These are phyloP conservation scores for Daboia siamensis DNA, from an alignment of 2,113 vertebrate species.

Conservation along the genomic window DNA sequence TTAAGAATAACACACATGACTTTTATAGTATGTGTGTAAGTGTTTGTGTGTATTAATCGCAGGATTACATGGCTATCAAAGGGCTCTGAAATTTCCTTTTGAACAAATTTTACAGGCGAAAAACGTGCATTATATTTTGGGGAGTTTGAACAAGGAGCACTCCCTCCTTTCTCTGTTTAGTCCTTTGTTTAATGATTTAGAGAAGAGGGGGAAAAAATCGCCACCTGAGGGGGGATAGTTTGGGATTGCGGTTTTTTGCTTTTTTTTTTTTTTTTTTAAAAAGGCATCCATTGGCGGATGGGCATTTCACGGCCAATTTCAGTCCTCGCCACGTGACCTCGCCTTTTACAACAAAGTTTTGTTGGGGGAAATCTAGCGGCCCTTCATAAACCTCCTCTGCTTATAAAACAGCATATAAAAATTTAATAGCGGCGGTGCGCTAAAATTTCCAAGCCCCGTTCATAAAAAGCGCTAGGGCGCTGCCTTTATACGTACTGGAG, in stretches of 20 bases:
- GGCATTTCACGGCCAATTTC: conserved; percentile 99
- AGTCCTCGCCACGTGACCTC: conserved; percentile 97
- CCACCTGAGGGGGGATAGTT: neutral
- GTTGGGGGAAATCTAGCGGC: conserved; percentile 94
- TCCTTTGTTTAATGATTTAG: conserved; percentile 47
- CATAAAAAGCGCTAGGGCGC: conserved; percentile 78
- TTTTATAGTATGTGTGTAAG: conserved; percentile 69
- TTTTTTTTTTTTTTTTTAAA: conserved; percentile 14
- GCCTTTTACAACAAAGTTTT: conserved; percentile 98
- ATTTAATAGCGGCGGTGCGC: conserved; percentile 91
- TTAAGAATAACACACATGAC: conserved; percentile 77
- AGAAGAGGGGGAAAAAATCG: neutral
- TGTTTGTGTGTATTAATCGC: conserved; percentile 50
- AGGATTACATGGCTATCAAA: conserved; percentile 76
- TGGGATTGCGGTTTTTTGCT: neutral
- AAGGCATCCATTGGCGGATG: conserved; percentile 78
- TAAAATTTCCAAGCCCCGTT: conserved; percentile 81
- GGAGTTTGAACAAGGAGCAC: conserved; percentile 62
- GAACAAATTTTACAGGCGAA: conserved; percentile 73
- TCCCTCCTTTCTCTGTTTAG: neutral
- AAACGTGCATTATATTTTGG: conserved; percentile 65
- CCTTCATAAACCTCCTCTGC: conserved; percentile 98
- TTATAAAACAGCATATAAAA: conserved; percentile 99
- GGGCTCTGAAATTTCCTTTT: conserved; percentile 64
- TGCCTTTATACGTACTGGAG: conserved; percentile 93